Conservation (phyloP, 2,113 vertebrate species). For the Microtus richardsoni region DNA sequence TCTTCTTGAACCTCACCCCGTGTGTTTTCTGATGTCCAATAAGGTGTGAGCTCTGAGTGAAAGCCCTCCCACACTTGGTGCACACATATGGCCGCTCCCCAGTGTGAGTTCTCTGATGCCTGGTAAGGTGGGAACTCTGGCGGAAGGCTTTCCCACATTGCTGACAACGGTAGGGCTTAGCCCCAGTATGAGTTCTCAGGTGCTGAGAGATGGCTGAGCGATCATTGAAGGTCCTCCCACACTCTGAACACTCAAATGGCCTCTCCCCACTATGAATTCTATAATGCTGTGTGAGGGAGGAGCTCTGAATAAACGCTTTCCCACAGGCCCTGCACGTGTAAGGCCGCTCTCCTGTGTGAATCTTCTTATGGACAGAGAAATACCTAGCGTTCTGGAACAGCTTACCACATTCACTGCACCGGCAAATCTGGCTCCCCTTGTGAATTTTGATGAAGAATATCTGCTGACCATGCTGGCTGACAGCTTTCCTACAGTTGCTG, state of each 20-base stretch:
- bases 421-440: slow-evolving; percentile 65
- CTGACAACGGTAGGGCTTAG: slow-evolving; percentile 72
- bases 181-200: slow-evolving; percentile 75
- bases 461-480: background rate
- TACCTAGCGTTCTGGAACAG: slow-evolving; percentile 75
- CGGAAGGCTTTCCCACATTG: slow-evolving; percentile 77
- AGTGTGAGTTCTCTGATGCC: slow-evolving; percentile 76
- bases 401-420: slow-evolving; percentile 78
- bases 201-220: slow-evolving; percentile 77
- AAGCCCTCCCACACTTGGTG: slow-evolving; percentile 74
- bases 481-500: background rate
- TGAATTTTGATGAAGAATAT: slow-evolving; percentile 60
- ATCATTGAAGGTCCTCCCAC: slow-evolving; percentile 79
- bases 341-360: slow-evolving; percentile 79
- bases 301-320: slow-evolving; percentile 79
- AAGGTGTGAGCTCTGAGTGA: slow-evolving; percentile 78
- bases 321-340: slow-evolving; percentile 77
- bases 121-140: slow-evolving; percentile 77
- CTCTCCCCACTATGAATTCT: slow-evolving; percentile 78
- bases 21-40: slow-evolving; percentile 76
- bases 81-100: slow-evolving; percentile 78
- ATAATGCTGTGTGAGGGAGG: slow-evolving; percentile 75
- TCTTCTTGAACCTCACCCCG: background rate
- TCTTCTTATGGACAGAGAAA: slow-evolving; percentile 81
- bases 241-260: slow-evolving; percentile 73